These are phyloP conservation scores for Callosobruchus maculatus DNA, from an alignment of 2,888 invertebrate genomes.

Conservation along the genomic window DNA sequence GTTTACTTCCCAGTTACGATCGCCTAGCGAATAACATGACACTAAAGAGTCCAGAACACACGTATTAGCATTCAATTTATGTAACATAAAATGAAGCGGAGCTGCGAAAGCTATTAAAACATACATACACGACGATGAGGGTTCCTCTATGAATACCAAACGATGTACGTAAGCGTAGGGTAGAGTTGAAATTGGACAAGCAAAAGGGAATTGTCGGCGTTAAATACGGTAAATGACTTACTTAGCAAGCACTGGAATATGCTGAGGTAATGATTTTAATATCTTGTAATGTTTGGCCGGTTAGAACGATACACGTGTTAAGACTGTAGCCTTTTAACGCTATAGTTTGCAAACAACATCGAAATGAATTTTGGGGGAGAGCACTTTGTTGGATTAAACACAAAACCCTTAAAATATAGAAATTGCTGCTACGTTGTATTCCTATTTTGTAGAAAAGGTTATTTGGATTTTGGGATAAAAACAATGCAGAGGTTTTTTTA, in stretches of 20 bases:
- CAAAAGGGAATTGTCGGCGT: conserved; percentile 30
- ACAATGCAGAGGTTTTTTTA: no score
- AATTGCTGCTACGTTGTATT: no score
- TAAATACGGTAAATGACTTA: conserved; percentile 27
- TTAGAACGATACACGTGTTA: neutral
- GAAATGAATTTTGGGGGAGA: no score
- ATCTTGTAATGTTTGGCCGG: neutral
- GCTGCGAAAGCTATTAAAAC: neutral
- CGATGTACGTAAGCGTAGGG: conserved; percentile 14
- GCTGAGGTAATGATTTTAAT: conserved; percentile 17
- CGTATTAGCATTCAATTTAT: conserved; percentile 36
- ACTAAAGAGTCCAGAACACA: neutral
- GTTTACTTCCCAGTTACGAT: neutral
- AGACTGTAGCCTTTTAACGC: neutral
- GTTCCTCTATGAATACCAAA: conserved; percentile 39
- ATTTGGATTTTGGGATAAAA: no score
- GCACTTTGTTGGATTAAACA: no score
- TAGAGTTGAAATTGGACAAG: conserved; percentile 22
- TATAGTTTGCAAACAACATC: no score
- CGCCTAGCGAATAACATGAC: neutral
- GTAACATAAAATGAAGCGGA: conserved; percentile 3
- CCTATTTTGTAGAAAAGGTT: no score
- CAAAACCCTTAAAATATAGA: no score
- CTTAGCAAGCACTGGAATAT: conserved; percentile 22
- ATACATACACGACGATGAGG: conserved; percentile 3